Percentiles rank a stretch among this genome's conserved stretches.
These are phyloP conservation scores for Psilopsiagon aymara DNA, from an alignment of 2,113 vertebrate genomes.

Conservation along the genomic window DNA sequence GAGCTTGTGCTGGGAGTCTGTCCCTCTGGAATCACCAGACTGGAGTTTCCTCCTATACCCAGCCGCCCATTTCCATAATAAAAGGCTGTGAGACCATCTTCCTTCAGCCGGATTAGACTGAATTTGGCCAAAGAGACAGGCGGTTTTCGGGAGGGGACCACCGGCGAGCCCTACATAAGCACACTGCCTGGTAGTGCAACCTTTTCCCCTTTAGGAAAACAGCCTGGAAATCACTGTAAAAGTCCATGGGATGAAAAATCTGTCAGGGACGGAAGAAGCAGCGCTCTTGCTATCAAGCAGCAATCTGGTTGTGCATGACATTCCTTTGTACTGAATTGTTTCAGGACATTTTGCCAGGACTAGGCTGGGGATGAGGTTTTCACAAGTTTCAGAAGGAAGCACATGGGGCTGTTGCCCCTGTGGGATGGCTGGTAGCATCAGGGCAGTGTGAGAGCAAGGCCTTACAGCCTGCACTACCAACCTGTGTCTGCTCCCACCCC, in stretches of 20 bases:
- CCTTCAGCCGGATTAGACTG: neutral
- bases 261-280: neutral
- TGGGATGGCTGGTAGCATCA: neutral
- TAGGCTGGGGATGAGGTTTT: neutral
- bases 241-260: neutral
- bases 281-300: neutral
- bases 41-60: neutral
- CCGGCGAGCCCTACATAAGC: neutral
- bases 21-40: neutral
- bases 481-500: rapidly evolving
- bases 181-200: neutral
- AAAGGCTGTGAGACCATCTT: neutral
- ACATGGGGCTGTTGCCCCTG: rapidly evolving
- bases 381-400: rapidly evolving
- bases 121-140: neutral
- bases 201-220: neutral
- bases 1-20: neutral
- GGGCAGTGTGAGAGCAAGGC: neutral
- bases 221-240: neutral
- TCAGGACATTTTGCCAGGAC: neutral
- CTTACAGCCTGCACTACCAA: rapidly evolving
- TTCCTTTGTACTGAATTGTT: neutral
- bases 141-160: neutral
- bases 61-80: neutral
- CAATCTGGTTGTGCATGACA: neutral